A percentile compares a stretch with the other conserved stretches of the same genome.
Conservation (phyloP, 2,797 vertebrate genomes). For the Anguilla megastoma region DNA sequence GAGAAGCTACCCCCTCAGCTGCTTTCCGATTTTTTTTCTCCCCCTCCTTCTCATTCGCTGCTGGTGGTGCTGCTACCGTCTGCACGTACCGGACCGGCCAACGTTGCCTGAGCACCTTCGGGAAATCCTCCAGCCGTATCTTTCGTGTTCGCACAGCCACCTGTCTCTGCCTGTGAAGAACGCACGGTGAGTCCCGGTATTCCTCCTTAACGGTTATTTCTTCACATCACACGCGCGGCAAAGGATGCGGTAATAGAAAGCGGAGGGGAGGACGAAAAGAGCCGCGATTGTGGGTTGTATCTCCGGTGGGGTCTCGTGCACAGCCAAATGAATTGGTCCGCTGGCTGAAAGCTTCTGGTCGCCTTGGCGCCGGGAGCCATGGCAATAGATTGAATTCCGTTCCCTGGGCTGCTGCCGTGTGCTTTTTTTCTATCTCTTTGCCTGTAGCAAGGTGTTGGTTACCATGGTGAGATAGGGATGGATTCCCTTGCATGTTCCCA, state of each 20-base stretch:
- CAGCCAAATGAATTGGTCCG: constrained; percentile 63
- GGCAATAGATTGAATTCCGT: constrained; percentile 64
- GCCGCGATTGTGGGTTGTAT: constrained; percentile 52
- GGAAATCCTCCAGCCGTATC: constrained; percentile 73
- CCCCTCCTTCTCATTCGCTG: constrained; percentile 41
- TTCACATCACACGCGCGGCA: constrained; percentile 52
- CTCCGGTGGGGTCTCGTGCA: constrained; percentile 44
- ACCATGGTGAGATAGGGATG: constrained; percentile 73
- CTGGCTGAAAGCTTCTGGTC: constrained; percentile 59
- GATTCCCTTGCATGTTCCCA: constrained; percentile 61
- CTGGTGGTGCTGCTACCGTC: constrained; percentile 35
- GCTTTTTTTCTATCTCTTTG: constrained; percentile 45
- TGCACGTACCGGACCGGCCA: constrained; percentile 66
- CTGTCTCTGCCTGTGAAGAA: background rate
- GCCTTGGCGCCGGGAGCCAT: constrained; percentile 64
- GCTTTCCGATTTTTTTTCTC: constrained; percentile 26
- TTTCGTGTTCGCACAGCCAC: constrained; percentile 33
- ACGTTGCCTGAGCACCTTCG: constrained; percentile 68
- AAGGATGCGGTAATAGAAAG: constrained; percentile 32
- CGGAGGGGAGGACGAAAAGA: constrained; percentile 39
- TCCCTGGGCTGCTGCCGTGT: constrained; percentile 47
- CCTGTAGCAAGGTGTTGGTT: constrained; percentile 69
- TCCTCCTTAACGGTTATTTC: constrained; percentile 63
- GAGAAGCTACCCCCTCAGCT: constrained; percentile 65
- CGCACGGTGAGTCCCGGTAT: constrained; percentile 53